phyloP scores from a whole-genome alignment of 2,113 vertebrate species.

The Bombycilla garrulus region DNA sequence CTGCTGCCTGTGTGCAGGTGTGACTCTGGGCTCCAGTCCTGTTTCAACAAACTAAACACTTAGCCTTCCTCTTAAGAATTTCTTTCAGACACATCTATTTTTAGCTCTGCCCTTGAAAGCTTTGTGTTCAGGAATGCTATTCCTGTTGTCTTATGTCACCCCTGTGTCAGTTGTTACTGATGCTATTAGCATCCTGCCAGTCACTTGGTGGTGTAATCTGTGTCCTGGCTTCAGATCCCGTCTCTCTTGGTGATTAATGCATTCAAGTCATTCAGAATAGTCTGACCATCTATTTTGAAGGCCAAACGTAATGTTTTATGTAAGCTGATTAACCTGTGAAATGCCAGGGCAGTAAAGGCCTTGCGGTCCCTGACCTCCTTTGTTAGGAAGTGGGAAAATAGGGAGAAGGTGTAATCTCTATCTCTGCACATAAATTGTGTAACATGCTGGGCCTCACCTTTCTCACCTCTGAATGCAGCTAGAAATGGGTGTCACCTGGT shows the following conservation, averaged over 20 bases:
- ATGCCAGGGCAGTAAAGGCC: neutral
- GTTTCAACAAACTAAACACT: neutral
- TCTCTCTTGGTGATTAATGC: neutral
- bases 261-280: neutral
- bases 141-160: slow-evolving; percentile 5
- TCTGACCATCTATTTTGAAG: neutral
- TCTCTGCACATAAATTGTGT: neutral
- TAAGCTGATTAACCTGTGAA: neutral
- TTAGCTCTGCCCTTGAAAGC: neutral
- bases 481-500: neutral
- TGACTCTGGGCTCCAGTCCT: neutral
- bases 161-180: neutral
- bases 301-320: neutral
- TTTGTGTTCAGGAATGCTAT: neutral
- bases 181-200: neutral
- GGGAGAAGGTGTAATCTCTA: neutral
- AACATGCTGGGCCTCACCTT: neutral
- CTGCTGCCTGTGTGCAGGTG: neutral
- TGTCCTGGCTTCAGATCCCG: neutral
- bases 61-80: neutral
- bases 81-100: neutral
- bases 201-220: neutral
- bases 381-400: neutral
- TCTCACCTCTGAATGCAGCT: rapidly evolving
- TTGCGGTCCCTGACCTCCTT: neutral